Percentiles rank a stretch among this genome's conserved stretches.
Evolutionary conservation across 2,797 vertebrate genomes (phyloP).

Genomic region (Gallinago nigripennis): DNA sequence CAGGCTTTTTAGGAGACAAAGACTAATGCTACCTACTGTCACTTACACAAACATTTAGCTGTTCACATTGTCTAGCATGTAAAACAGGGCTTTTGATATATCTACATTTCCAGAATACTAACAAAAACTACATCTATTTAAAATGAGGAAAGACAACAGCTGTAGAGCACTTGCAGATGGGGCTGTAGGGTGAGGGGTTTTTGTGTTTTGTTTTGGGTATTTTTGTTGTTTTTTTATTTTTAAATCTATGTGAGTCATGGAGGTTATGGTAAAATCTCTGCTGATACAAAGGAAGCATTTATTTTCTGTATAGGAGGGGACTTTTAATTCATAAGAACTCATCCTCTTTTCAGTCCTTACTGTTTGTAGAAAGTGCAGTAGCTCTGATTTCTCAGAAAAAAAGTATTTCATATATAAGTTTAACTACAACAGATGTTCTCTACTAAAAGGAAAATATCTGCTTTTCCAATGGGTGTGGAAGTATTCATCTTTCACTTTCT

Average conservation of each 20-base stretch:
- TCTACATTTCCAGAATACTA: constrained; percentile 31
- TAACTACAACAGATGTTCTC: constrained; percentile 42
- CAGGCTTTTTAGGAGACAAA: constrained; percentile 37
- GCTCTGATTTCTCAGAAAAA: background rate
- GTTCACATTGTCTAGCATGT: background rate
- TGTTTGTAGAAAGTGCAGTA: background rate
- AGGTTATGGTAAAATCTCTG: background rate
- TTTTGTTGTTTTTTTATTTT: background rate
- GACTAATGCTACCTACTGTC: constrained; percentile 17
- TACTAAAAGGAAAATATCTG: constrained; percentile 21
- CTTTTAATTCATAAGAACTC: background rate
- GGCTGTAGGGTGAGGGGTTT: background rate
- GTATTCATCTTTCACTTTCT: constrained; percentile 15
- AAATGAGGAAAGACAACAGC: background rate
- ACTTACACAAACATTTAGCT: constrained; percentile 44
- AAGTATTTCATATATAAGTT: background rate
- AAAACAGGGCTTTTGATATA: constrained; percentile 21
- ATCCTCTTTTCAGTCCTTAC: background rate
- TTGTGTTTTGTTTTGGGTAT: background rate
- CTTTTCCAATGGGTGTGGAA: constrained; percentile 26
- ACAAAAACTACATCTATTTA: background rate
- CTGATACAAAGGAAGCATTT: background rate
- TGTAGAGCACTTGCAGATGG: background rate
- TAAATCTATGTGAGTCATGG: background rate
- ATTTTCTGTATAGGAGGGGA: background rate